Percentiles rank a stretch among this genome's conserved stretches.
Evolutionary conservation across 2,113 vertebrate species (phyloP).

Genomic region (Chaenocephalus aceratus): DNA sequence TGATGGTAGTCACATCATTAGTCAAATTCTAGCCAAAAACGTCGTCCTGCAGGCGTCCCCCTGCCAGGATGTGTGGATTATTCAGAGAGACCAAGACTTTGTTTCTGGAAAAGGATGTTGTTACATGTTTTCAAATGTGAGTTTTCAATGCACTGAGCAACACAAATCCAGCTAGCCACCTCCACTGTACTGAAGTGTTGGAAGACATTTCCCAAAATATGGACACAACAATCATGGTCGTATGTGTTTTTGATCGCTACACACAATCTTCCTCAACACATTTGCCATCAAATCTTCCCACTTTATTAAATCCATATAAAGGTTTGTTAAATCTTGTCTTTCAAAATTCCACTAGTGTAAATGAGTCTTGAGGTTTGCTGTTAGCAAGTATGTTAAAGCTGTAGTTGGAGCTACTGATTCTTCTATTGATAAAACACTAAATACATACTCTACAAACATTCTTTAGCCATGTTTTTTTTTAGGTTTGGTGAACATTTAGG

Average conservation of each 20-base stretch:
- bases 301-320: no score
- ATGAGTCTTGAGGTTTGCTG: no score
- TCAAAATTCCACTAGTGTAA: no score
- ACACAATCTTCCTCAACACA: not conserved
- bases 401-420: no score
- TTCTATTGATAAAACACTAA: no score
- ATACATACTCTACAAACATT: no score
- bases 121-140: not conserved
- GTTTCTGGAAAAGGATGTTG: not conserved
- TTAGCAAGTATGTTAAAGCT: no score
- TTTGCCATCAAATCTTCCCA: no score
- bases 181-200: not conserved
- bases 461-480: no score
- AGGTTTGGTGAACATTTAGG: no score
- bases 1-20: not conserved
- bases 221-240: not conserved
- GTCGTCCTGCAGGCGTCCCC: no score
- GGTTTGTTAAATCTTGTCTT: no score
- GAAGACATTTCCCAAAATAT: not conserved
- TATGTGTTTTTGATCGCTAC: not conserved
- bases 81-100: not conserved
- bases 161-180: not conserved
- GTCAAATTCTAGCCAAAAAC: not conserved
- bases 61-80: not conserved
- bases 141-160: not conserved